Evolutionary conservation across 2,888 invertebrate genomes (phyloP).

Genomic region (Apocheima hispidaria): DNA sequence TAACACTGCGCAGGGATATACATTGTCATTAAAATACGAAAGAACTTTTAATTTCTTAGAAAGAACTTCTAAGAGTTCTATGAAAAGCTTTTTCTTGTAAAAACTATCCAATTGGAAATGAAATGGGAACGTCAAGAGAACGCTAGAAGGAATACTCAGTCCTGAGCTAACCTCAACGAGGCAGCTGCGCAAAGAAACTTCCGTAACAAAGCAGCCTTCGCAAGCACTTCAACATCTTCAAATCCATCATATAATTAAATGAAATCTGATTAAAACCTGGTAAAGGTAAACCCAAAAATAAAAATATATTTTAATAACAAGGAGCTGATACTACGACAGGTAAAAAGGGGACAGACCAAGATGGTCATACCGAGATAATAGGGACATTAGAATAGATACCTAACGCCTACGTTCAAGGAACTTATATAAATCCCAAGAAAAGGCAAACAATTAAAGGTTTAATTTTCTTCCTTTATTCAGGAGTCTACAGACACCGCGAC

Average conservation of each 20-base stretch:
- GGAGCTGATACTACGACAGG: neutral
- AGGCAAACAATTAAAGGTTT: slow-evolving; percentile 30
- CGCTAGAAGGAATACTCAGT: slow-evolving; percentile 39
- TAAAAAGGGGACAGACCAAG: neutral
- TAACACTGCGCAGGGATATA: slow-evolving; percentile 22
- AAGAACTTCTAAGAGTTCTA: slow-evolving; percentile 30
- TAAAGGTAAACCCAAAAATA: neutral
- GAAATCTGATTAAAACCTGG: neutral
- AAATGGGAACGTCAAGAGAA: slow-evolving; percentile 18
- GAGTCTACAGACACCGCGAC: slow-evolving; percentile 12
- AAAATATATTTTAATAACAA: neutral
- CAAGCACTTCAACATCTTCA: neutral
- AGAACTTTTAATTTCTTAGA: slow-evolving; percentile 43
- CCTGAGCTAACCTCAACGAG: slow-evolving; percentile 38
- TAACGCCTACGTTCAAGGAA: slow-evolving; percentile 33
- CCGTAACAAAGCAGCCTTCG: neutral
- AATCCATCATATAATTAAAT: slow-evolving; percentile 10
- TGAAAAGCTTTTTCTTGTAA: slow-evolving; percentile 55
- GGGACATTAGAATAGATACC: slow-evolving; percentile 4
- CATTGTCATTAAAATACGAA: slow-evolving; percentile 37
- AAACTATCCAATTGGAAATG: slow-evolving; percentile 51
- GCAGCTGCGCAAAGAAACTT: slow-evolving; percentile 42
- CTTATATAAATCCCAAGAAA: slow-evolving; percentile 49
- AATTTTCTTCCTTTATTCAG: slow-evolving; percentile 37
- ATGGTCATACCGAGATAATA: slow-evolving; percentile 11